A percentile compares a stretch with the other conserved stretches of the same genome.
Evolutionary conservation across 1,140 invertebrate genomes (phyloP).

Genomic region (Heliothis virescens): DNA sequence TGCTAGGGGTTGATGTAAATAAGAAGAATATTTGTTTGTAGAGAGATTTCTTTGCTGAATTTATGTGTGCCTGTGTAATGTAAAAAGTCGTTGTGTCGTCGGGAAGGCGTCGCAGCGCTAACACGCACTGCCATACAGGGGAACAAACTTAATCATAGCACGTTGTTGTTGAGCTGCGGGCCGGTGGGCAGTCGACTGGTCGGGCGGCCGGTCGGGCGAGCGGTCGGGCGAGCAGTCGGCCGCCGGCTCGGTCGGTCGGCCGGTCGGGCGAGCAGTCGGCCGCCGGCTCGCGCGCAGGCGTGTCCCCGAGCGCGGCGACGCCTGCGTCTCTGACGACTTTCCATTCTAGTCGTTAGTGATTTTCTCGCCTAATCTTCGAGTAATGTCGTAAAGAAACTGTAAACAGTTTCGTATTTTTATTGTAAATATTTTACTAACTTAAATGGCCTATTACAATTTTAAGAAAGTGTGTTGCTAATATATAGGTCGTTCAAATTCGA

Average conservation of each 20-base stretch:
- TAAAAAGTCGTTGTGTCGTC: slow-evolving; percentile 55
- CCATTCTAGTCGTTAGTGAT: slow-evolving; percentile 75
- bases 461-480: slow-evolving; percentile 78
- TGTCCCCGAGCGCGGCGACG: slow-evolving; percentile 22
- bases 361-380: slow-evolving; percentile 81
- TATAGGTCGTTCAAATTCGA: slow-evolving; percentile 74
- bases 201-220: background rate
- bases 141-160: slow-evolving; percentile 20
- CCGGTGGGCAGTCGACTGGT: background rate
- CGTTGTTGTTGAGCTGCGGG: background rate
- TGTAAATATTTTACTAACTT: slow-evolving; percentile 83
- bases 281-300: background rate
- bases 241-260: background rate
- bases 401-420: slow-evolving; percentile 78
- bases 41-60: slow-evolving; percentile 73
- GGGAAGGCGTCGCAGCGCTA: slow-evolving; percentile 49
- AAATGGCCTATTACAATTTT: slow-evolving; percentile 79
- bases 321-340: slow-evolving; percentile 54
- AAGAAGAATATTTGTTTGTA: slow-evolving; percentile 74
- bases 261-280: no score
- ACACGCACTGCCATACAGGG: slow-evolving; percentile 40
- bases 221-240: background rate
- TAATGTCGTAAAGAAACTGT: slow-evolving; percentile 77
- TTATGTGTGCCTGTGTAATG: slow-evolving; percentile 78
- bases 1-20: slow-evolving; percentile 80